Evolutionary conservation across 2,888 invertebrate genomes (phyloP), one percentile per base, ranked within the genome.

Genomic region (Idaea biselata): DNA sequence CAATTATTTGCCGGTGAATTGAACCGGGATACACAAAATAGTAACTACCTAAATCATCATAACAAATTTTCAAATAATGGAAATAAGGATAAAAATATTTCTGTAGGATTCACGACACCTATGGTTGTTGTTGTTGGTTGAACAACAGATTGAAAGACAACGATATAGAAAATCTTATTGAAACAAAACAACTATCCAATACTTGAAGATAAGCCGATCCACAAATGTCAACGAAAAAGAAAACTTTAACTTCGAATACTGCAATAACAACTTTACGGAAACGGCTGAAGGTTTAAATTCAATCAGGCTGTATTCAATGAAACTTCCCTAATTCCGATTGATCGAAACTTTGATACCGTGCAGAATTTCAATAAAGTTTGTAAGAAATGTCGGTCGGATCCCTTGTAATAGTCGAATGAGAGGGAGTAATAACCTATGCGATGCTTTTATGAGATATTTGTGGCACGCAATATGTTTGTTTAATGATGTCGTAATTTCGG

Each of bases 361-460:
- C 77, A 86, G 89, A 91, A 89, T 91, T 89, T 91, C 89, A 91
- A 91, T 91, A 88, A 86, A 86, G 87, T 79, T 78, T 71, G 72
- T 73, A 83, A 87, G 83, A 90, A 83, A 88, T 88, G 87, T 88
- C 73, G 81, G 67, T 62, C 60, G 18, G 17, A 33, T 31, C 60
- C 59, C 57, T 64, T 70, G 75, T 83, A 85, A 88, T 84, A 80
- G 80, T 68, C 71, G 66, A 61, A 68, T 70, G 67, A 77, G 73
- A 80, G 83, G 84, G 82, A 77, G 76, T 75, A 78, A 80, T 78
- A 80, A 79, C 81, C 83, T 77, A 82, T 87, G 84, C 82, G 81
- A 77, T 76, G 80, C 80, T 88, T 87, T 89, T 91, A 91, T 85
- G 86, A 86, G 86, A 74, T 81, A 86, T 86, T 83, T 72, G 73